A percentile compares a stretch with the other conserved stretches of the same genome.
Conservation (phyloP, 1,140 invertebrate genomes). For the Bombus confusus region DNA sequence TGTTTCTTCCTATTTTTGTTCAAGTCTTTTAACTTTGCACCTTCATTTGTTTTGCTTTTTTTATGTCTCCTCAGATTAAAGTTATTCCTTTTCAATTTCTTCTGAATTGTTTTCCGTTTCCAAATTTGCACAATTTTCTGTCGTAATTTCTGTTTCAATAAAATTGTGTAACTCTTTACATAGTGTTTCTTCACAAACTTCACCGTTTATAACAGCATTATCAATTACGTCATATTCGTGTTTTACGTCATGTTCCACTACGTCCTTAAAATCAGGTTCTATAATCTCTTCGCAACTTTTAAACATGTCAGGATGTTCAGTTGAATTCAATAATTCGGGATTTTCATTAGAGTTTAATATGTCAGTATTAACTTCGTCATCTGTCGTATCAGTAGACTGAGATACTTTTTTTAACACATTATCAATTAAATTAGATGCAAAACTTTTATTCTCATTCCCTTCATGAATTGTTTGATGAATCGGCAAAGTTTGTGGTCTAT, state of each 20-base stretch:
- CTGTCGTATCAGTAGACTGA: conserved; percentile 78
- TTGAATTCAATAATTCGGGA: conserved; percentile 67
- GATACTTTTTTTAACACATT: conserved; percentile 76
- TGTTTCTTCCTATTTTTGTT: conserved; percentile 16
- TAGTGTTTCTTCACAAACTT: conserved; percentile 76
- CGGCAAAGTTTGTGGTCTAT: conserved; percentile 76
- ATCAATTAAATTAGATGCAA: conserved; percentile 70
- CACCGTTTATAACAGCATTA: conserved; percentile 63
- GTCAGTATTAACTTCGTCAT: conserved; percentile 79
- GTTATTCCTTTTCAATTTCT: conserved; percentile 39
- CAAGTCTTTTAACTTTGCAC: conserved; percentile 31
- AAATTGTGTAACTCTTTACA: conserved; percentile 77
- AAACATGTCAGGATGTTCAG: conserved; percentile 77
- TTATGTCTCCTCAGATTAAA: conserved; percentile 35
- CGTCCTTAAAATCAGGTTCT: conserved; percentile 73
- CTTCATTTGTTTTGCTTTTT: neutral
- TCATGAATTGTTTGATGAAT: conserved; percentile 80
- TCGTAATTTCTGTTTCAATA: conserved; percentile 74
- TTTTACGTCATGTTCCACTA: conserved; percentile 55
- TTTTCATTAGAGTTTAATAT: conserved; percentile 80
- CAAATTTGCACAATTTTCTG: conserved; percentile 23
- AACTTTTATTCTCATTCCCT: conserved; percentile 74
- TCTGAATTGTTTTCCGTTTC: conserved; percentile 36
- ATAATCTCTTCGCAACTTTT: conserved; percentile 77
- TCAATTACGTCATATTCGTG: conserved; percentile 72